Conservation (phyloP, 1,140 invertebrate genomes). For the Diploscapter pachys region DNA sequence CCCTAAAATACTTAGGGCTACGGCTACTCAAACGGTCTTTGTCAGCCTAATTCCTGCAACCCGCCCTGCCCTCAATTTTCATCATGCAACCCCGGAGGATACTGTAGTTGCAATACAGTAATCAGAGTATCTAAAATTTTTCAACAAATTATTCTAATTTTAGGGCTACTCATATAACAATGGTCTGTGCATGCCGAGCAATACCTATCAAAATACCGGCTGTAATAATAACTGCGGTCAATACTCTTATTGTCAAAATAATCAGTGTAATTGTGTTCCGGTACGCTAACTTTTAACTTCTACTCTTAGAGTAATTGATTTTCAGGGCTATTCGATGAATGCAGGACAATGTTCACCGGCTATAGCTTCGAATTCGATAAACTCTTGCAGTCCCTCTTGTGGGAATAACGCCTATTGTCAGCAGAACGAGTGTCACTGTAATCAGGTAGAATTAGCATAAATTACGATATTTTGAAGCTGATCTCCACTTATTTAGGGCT, state of each 20-base stretch:
- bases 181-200: neutral
- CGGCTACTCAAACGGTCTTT: conserved; percentile 1
- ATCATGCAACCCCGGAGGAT: neutral
- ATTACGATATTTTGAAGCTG: too few species aligned
- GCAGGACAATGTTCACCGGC: neutral
- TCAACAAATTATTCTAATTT: neutral
- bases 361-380: neutral
- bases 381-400: neutral
- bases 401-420: neutral
- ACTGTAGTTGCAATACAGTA: conserved; percentile 16
- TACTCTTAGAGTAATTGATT: neutral
- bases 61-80: neutral
- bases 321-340: neutral
- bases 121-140: neutral
- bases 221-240: neutral
- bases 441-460: neutral
- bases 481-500: too few species aligned
- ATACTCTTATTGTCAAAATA: conserved; percentile 12
- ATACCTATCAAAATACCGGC: neutral
- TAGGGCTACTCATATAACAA: neutral
- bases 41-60: neutral
- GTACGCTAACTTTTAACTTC: neutral
- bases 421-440: conserved; percentile 4
- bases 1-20: neutral
- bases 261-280: conserved; percentile 1